Evolutionary conservation across 2,888 invertebrate genomes (phyloP).

Genomic region (Myopa testacea): DNA sequence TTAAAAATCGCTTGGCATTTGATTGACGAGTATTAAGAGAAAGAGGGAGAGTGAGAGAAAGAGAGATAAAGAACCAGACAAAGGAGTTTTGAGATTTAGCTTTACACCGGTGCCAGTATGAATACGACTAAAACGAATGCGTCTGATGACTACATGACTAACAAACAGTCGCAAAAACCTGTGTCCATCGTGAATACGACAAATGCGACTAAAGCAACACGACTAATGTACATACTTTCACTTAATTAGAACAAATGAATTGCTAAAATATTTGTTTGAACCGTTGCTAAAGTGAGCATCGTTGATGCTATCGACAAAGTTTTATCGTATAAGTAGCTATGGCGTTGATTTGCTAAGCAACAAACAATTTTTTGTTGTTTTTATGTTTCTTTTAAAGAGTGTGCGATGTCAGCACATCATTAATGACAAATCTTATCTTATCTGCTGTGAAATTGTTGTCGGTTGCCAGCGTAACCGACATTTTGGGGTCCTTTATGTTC

Average conservation of each 20-base stretch:
- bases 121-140: too few relatives aligned
- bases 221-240: too few relatives aligned
- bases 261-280: conserved; percentile 26
- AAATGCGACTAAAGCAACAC: too few relatives aligned
- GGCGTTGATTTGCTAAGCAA: conserved; percentile 39
- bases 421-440: conserved; percentile 41
- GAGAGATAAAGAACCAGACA: too few relatives aligned
- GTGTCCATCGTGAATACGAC: too few relatives aligned
- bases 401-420: conserved; percentile 33
- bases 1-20: too few relatives aligned
- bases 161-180: too few relatives aligned
- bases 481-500: conserved; percentile 43
- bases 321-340: background rate
- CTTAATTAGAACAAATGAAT: conserved; percentile 44
- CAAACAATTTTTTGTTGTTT: background rate
- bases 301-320: background rate
- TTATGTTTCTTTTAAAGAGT: background rate
- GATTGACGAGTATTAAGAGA: too few relatives aligned
- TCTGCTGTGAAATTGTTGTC: conserved; percentile 42
- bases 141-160: too few relatives aligned
- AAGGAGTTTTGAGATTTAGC: too few relatives aligned
- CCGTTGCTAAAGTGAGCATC: conserved; percentile 30
- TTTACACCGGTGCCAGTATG: too few relatives aligned
- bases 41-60: too few relatives aligned
- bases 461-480: conserved; percentile 49